Conservation (phyloP, 23 tunicate genomes). For the Ciona savignyi region DNA sequence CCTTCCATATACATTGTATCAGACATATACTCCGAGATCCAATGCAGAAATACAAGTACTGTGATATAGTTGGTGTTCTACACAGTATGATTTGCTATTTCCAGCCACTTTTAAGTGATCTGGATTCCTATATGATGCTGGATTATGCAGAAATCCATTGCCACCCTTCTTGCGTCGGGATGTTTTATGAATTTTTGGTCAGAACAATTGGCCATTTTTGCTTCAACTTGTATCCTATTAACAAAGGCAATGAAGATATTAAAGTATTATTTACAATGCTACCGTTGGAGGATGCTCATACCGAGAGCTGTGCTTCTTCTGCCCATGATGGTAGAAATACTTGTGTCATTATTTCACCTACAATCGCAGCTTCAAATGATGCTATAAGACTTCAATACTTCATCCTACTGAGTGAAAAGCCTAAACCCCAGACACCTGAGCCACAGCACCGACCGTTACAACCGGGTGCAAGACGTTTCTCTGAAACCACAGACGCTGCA, state of each 20-base stretch:
- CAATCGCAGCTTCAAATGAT: neutral
- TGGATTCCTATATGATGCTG: constrained; percentile 15
- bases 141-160: constrained; percentile 13
- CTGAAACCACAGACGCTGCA: constrained; percentile 11
- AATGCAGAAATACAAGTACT: neutral
- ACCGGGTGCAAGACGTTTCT: constrained; percentile 7
- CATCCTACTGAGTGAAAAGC: constrained; percentile 10
- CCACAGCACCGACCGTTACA: neutral
- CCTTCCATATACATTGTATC: constrained; percentile 26
- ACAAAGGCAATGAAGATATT: neutral
- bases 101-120: constrained; percentile 4
- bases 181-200: neutral
- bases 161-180: neutral
- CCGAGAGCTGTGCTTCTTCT: constrained; percentile 2
- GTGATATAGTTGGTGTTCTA: constrained; percentile 26
- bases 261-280: neutral
- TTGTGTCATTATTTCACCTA: constrained; percentile 4
- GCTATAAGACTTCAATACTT: constrained; percentile 15
- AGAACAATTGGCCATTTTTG: neutral
- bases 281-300: neutral
- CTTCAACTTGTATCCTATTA: neutral
- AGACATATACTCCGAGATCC: neutral
- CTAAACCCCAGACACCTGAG: neutral
- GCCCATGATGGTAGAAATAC: constrained; percentile 10
- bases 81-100: constrained; percentile 23